phyloP scores from a whole-genome alignment of 2,888 invertebrate species.

The Melangyna quadrimaculata region DNA sequence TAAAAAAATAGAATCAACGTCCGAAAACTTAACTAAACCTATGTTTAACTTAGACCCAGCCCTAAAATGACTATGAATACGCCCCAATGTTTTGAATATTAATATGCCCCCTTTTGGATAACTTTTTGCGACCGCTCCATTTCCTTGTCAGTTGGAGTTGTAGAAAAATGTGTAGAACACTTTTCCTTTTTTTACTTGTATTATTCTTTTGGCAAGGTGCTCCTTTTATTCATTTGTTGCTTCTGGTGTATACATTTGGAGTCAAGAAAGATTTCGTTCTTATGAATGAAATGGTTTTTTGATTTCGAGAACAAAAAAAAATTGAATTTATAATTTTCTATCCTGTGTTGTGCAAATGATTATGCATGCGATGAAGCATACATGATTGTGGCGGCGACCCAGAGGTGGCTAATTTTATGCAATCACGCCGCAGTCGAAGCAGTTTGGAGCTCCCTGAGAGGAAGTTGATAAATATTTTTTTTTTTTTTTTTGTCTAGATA shows the following conservation, averaged over 20 bases:
- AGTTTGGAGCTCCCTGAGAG: not conserved
- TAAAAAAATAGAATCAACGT: too few species aligned
- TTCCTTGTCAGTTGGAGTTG: slow-evolving; percentile 47
- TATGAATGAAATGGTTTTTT: slow-evolving; percentile 54
- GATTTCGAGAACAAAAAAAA: not conserved
- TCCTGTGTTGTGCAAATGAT: slow-evolving; percentile 31
- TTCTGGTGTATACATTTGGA: slow-evolving; percentile 2
- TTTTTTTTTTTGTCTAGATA: not conserved
- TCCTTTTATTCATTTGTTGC: slow-evolving; percentile 9
- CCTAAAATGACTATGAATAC: too few species aligned
- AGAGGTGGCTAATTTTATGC: slow-evolving; percentile 58
- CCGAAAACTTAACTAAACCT: too few species aligned
- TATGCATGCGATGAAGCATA: slow-evolving; percentile 52
- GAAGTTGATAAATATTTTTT: not conserved
- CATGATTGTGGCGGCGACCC: slow-evolving; percentile 13
- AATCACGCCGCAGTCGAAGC: slow-evolving; percentile 15
- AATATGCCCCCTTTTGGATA: not conserved
- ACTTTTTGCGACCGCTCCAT: not conserved
- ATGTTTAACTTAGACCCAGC: too few species aligned
- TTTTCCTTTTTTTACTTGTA: slow-evolving; percentile 16
- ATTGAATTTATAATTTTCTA: slow-evolving; percentile 27
- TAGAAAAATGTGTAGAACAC: slow-evolving; percentile 57
- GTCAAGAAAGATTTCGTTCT: slow-evolving; percentile 5
- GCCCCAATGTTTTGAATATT: not conserved
- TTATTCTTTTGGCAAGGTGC: not conserved